Base-by-base conservation (phyloP, 2,797 vertebrate species). In the Halcyon smyrnensis region DNA sequence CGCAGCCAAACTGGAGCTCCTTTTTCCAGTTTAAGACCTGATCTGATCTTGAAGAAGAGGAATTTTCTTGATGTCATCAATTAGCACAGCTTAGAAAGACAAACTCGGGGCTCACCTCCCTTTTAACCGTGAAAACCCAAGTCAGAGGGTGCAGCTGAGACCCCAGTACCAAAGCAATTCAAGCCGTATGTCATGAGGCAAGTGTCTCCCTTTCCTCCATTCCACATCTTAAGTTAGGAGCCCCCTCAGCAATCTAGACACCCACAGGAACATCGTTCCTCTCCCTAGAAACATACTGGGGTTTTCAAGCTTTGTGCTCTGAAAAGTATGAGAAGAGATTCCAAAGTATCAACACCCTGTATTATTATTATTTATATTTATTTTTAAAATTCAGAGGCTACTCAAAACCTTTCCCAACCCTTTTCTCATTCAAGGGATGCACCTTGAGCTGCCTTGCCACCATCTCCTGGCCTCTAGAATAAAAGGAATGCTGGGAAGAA, bases 111-210 rank as follows among this genome's bases (percentile, higher is more conserved):
- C 30, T 70, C 57, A 20, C 6, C 68, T 34, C 48, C 16, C 16
- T 20, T 36, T 32, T 23, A 53, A 16, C 45, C 24, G 6, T 2
- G 8, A 36, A 34, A n/a, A 37, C 25, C 16, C 15, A 2, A 9
- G 18, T n/a, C 21, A 18, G 50, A 45, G 45, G 20, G 39, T 23
- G 11, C 27, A 18, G 32, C n/a, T 24, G n/a, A 63, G 45, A 9
- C 14, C 46, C 59, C 39, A 43, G 15, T 32, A 46, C 4, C 6
- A 8, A n/a, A 75, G 28, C 4, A 16, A 32, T 37, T 30, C 20
- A 14, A 39, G 41, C 11, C 3, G 1, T 48, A 24, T 2, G 11
- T 43, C 62, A 11, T 0, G 5, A 68, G 15, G 1, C 4, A 19
- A 53, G 9, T 1, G 28, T 6, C 24, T 45, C 36, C 64, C 36